A percentile compares a stretch with the other conserved stretches of the same genome.
Conservation (phyloP, 1,140 invertebrate genomes). For the Drosophila serrata region DNA sequence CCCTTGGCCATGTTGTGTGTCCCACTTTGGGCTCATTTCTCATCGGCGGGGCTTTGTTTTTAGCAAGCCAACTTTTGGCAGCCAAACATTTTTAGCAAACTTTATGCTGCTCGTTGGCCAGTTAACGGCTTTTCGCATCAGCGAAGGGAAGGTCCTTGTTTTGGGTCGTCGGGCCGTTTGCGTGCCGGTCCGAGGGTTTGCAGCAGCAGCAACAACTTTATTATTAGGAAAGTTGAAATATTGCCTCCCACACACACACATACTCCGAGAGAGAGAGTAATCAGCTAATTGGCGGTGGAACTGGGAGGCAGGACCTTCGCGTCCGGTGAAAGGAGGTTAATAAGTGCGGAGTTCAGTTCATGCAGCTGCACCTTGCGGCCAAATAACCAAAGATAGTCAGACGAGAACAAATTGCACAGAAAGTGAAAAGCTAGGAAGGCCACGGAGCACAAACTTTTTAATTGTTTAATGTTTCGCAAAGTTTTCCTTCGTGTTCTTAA, state of each 20-base stretch:
- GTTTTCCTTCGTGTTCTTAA: constrained; percentile 61
- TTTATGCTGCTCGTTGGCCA: constrained; percentile 67
- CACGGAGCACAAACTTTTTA: constrained; percentile 67
- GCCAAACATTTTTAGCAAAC: constrained; percentile 69
- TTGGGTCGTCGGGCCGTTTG: constrained; percentile 44
- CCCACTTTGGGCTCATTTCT: constrained; percentile 70
- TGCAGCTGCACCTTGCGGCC: constrained; percentile 32
- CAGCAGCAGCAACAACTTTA: constrained; percentile 59
- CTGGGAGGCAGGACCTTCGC: constrained; percentile 7
- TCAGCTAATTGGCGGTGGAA: constrained; percentile 54
- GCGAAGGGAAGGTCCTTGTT: constrained; percentile 44
- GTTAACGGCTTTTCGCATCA: constrained; percentile 75
- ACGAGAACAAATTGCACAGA: constrained; percentile 27
- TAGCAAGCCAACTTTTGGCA: constrained; percentile 61
- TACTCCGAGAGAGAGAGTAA: constrained; percentile 15
- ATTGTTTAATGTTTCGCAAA: constrained; percentile 75
- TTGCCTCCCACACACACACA: constrained; percentile 19
- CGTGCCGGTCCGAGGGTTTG: constrained; percentile 46
- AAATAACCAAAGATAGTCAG: constrained; percentile 35
- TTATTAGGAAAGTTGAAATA: constrained; percentile 68
- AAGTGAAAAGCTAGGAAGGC: constrained; percentile 48
- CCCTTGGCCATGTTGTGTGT: constrained; percentile 47
- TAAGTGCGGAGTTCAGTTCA: constrained; percentile 36
- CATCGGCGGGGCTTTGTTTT: constrained; percentile 73
- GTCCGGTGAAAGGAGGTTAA: constrained; percentile 36